Percentiles rank a stretch among this genome's conserved stretches.
Evolutionary conservation across 1,140 invertebrate genomes (phyloP).

Genomic region (Monomorium pharaonis): DNA sequence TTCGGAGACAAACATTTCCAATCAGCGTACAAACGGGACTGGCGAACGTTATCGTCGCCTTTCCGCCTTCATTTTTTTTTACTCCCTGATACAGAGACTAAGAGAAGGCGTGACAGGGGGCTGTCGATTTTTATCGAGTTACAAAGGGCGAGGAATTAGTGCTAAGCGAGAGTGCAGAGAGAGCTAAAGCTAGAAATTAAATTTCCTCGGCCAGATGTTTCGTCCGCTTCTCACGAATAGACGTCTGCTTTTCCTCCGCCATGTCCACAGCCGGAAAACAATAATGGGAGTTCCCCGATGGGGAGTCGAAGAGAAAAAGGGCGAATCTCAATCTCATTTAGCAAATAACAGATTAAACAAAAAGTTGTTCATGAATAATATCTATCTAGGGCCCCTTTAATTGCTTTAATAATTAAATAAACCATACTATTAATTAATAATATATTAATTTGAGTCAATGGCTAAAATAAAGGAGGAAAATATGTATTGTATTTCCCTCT

Average conservation of each 20-base stretch:
- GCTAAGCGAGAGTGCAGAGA: constrained; percentile 28
- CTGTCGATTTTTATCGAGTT: constrained; percentile 77
- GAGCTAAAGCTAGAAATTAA: constrained; percentile 77
- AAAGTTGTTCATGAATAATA: not conserved
- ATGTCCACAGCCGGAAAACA: constrained; percentile 50
- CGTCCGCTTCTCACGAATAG: constrained; percentile 71
- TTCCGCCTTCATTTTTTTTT: constrained; percentile 1
- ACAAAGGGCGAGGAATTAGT: constrained; percentile 77
- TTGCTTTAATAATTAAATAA: too few species aligned
- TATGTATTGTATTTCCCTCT: not conserved
- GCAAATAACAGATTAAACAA: not conserved
- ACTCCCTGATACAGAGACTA: constrained; percentile 8
- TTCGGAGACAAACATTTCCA: constrained; percentile 67
- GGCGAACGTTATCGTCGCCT: constrained; percentile 21
- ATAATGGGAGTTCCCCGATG: constrained; percentile 31
- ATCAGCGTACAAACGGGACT: constrained; percentile 38
- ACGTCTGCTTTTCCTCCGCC: constrained; percentile 53
- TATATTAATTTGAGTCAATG: not conserved
- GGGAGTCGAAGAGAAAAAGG: not conserved
- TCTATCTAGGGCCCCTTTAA: not conserved
- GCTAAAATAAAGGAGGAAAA: not conserved
- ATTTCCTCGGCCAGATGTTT: constrained; percentile 79
- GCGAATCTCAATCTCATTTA: not conserved
- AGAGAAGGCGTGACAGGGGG: constrained; percentile 16
- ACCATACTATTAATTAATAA: not conserved